Conservation (phyloP, 1,140 invertebrate genomes). For the Eupristina koningsbergeri region DNA sequence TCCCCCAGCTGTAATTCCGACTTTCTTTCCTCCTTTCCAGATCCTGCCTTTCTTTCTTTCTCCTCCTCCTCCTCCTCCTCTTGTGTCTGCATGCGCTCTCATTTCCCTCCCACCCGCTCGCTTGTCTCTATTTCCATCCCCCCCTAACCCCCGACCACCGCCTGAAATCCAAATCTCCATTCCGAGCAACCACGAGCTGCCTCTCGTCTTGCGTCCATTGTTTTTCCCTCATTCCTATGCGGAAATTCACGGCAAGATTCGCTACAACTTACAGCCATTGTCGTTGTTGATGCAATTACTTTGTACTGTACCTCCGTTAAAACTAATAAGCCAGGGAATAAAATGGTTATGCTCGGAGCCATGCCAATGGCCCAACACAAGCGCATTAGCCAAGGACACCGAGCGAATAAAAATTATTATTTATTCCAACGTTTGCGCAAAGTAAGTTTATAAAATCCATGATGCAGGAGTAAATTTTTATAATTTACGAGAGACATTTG, state of each 20-base stretch:
- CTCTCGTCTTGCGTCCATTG: neutral
- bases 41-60: conserved; percentile 50
- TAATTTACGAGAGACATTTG: neutral
- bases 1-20: conserved; percentile 39
- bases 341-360: conserved; percentile 14
- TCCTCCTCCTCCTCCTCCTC: conserved; percentile 22
- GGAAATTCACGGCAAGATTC: conserved; percentile 34
- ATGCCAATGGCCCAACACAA: neutral
- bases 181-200: no score
- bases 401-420: neutral
- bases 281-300: conserved; percentile 38
- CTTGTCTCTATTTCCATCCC: neutral
- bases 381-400: neutral
- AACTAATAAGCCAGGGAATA: conserved; percentile 38
- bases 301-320: conserved; percentile 6
- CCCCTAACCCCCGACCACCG: neutral
- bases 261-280: conserved; percentile 19
- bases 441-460: neutral
- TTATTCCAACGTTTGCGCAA: neutral
- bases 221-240: conserved; percentile 20
- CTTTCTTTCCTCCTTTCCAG: conserved; percentile 44
- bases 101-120: conserved; percentile 8
- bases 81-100: conserved; percentile 42
- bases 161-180: no score
- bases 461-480: neutral